Percentiles rank a stretch among this genome's conserved stretches.
These are phyloP conservation scores for Cryptops parisi DNA, from an alignment of 2,888 invertebrate genomes.

Conservation along the genomic window DNA sequence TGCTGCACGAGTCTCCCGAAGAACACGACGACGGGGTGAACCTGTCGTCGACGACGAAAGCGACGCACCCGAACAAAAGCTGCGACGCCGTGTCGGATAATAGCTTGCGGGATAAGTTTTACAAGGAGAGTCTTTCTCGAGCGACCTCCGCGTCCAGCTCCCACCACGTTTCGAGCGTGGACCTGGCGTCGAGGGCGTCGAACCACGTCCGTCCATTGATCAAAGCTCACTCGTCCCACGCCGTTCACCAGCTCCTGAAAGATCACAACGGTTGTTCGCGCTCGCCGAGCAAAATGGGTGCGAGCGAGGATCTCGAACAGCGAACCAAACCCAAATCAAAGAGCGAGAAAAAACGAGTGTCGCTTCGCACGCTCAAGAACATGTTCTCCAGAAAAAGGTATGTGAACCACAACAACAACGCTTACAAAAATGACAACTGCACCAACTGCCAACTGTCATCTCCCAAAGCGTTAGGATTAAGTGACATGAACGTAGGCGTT, in stretches of 20 bases:
- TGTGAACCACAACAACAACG: conserved; percentile 9
- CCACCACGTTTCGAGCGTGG: conserved; percentile 19
- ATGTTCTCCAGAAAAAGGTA: conserved; percentile 32
- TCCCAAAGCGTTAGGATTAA: no score
- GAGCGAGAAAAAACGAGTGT: conserved; percentile 22
- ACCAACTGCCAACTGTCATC: no score
- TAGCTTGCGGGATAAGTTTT: no score
- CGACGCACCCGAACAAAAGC: no score
- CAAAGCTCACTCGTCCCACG: conserved; percentile 14
- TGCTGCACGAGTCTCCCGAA: no score
- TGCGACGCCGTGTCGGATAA: no score
- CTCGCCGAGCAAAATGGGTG: neutral
- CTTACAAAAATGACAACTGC: conserved; percentile 3
- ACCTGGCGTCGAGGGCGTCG: conserved; percentile 16
- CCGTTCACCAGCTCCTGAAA: conserved; percentile 12
- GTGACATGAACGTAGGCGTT: neutral
- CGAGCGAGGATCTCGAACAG: neutral
- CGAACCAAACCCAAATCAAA: neutral
- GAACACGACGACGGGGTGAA: no score
- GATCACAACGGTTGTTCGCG: neutral
- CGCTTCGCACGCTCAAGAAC: conserved; percentile 30
- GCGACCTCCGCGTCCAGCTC: no score
- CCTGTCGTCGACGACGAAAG: no score
- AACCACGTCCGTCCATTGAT: conserved; percentile 6
- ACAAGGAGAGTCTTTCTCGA: no score